phyloP scores from a whole-genome alignment of 1,140 invertebrate species.

The Leptinotarsa undecemlineata region DNA sequence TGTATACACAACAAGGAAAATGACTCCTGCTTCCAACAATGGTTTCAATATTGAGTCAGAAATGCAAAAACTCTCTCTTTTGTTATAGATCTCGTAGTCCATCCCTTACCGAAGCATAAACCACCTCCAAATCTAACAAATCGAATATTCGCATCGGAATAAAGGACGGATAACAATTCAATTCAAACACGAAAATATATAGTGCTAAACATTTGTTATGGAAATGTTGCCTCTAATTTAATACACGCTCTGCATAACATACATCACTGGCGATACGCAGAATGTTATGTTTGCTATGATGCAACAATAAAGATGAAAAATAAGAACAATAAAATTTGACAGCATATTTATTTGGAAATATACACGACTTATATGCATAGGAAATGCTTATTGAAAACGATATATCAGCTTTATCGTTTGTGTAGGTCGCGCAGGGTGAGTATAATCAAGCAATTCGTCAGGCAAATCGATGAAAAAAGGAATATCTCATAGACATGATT shows the following conservation, averaged over 20 bases:
- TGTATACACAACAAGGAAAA: not conserved
- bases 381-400: constrained; percentile 45
- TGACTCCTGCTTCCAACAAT: not conserved
- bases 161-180: constrained; percentile 24
- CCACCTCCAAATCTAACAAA: not conserved
- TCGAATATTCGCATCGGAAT: constrained; percentile 5
- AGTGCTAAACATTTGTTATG: constrained; percentile 29
- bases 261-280: constrained; percentile 24
- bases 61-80: too few relatives aligned
- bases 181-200: constrained; percentile 23
- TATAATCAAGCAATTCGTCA: constrained; percentile 19
- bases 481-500: not conserved
- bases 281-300: constrained; percentile 30
- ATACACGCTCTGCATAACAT: constrained; percentile 32
- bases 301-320: constrained; percentile 44
- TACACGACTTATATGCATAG: constrained; percentile 38
- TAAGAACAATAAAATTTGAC: constrained; percentile 46
- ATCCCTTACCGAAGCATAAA: not conserved
- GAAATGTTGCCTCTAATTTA: constrained; percentile 30
- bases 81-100: not conserved
- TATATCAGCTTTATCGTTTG: constrained; percentile 43
- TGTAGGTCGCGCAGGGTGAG: not conserved
- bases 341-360: constrained; percentile 43
- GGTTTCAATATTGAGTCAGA: not conserved
- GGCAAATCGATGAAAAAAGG: not conserved